phyloP scores from a whole-genome alignment of 2,113 vertebrate genomes.

The Sebastes fasciatus region DNA sequence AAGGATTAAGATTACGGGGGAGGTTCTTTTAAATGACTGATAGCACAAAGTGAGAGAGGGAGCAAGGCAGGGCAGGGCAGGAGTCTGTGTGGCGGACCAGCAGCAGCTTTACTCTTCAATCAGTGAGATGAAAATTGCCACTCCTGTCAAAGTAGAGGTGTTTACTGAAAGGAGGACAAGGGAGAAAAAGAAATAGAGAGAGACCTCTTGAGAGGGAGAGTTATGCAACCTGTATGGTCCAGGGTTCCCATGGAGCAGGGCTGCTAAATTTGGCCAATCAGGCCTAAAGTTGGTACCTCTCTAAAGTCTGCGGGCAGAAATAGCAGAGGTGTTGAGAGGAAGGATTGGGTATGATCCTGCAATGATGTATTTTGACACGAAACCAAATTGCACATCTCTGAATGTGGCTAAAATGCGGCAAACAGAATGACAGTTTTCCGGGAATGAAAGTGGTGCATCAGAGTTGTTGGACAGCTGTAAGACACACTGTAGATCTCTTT shows the following conservation, averaged over 20 bases:
- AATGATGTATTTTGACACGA: constrained; percentile 42
- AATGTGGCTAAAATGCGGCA: constrained; percentile 33
- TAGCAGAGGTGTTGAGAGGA: constrained; percentile 35
- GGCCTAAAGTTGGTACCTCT: constrained; percentile 20
- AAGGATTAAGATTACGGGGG: constrained; percentile 81
- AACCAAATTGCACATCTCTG: constrained; percentile 55
- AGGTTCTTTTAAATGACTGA: constrained; percentile 79
- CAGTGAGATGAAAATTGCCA: constrained; percentile 84
- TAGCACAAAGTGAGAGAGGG: constrained; percentile 80
- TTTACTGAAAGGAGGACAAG: constrained; percentile 80
- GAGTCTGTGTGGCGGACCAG: constrained; percentile 85
- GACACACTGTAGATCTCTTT: constrained; percentile 18
- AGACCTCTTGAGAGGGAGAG: constrained; percentile 73
- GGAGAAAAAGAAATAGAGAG: constrained; percentile 61
- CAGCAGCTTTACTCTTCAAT: constrained; percentile 83
- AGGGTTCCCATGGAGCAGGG: constrained; percentile 48
- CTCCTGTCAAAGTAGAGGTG: constrained; percentile 82
- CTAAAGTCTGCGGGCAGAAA: constrained; percentile 35
- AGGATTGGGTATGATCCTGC: constrained; percentile 34
- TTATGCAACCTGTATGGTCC: constrained; percentile 73
- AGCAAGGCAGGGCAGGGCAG: constrained; percentile 79
- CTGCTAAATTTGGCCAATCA: constrained; percentile 48
- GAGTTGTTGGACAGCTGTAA: constrained; percentile 11
- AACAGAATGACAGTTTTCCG: constrained; percentile 32
- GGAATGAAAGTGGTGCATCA: constrained; percentile 33